Conservation (phyloP, 2,888 invertebrate species). For the Cantharis rustica region DNA sequence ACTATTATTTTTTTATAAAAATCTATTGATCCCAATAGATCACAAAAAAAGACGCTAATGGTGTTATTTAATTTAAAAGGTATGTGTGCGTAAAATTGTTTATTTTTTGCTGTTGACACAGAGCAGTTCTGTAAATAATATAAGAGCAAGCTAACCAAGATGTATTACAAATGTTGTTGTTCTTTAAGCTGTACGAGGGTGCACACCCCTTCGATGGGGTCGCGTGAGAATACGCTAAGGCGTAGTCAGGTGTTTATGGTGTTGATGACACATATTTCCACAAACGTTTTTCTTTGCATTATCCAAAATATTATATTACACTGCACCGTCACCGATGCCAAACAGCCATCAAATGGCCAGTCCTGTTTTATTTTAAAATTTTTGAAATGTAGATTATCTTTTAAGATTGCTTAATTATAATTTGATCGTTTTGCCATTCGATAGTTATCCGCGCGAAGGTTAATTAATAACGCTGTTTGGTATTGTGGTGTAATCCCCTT, state of each 20-base stretch:
- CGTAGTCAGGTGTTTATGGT: slow-evolving; percentile 42
- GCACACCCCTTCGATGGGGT: slow-evolving; percentile 33
- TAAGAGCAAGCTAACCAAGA: slow-evolving; percentile 31
- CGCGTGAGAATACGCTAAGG: slow-evolving; percentile 39
- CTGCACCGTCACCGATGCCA: not conserved
- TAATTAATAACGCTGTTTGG: slow-evolving; percentile 48
- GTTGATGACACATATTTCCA: slow-evolving; percentile 41
- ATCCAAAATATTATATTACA: slow-evolving; percentile 14
- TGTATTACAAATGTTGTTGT: slow-evolving; percentile 41
- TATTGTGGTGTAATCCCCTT: slow-evolving; percentile 44
- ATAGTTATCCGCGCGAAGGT: slow-evolving; percentile 48
- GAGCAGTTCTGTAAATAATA: slow-evolving; percentile 29
- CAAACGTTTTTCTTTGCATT: slow-evolving; percentile 11
- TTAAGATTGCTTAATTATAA: slow-evolving; percentile 24
- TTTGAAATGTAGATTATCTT: not conserved
- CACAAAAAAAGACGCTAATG: no score
- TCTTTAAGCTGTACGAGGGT: slow-evolving; percentile 36
- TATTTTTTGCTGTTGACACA: not conserved
- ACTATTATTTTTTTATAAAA: no score
- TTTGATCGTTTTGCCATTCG: slow-evolving; percentile 37
- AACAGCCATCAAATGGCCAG: not conserved
- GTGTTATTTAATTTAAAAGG: not conserved
- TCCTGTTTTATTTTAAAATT: not conserved
- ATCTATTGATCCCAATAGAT: no score
- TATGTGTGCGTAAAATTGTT: not conserved